phyloP scores from a whole-genome alignment of 2,888 invertebrate genomes.

The Caenorhabditis becei region DNA sequence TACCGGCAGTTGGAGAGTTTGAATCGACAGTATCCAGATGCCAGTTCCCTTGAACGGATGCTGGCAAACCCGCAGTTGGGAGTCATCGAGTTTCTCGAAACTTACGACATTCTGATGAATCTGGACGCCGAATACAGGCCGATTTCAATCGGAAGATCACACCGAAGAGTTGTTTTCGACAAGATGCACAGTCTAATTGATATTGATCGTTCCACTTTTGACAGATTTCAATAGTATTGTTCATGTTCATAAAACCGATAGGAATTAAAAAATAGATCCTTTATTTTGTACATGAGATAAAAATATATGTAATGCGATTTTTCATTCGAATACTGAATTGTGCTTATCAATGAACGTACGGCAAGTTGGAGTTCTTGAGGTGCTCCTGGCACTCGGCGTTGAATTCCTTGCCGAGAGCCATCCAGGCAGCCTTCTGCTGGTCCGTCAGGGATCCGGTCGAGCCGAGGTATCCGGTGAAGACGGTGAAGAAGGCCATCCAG shows the following conservation, averaged over 20 bases:
- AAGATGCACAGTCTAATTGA: slow-evolving; percentile 21
- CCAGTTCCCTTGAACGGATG: slow-evolving; percentile 37
- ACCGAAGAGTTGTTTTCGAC: slow-evolving; percentile 21
- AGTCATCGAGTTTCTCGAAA: slow-evolving; percentile 28
- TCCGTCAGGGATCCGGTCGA: slow-evolving; percentile 69
- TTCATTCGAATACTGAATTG: not conserved
- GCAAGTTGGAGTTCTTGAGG: slow-evolving; percentile 66
- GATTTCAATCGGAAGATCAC: slow-evolving; percentile 17
- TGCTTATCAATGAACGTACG: slow-evolving; percentile 45
- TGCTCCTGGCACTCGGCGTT: slow-evolving; percentile 71
- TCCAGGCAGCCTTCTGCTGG: slow-evolving; percentile 76
- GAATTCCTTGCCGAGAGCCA: slow-evolving; percentile 73
- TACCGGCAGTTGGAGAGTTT: slow-evolving; percentile 21
- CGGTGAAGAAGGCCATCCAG: slow-evolving; percentile 79
- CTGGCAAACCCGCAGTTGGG: slow-evolving; percentile 26
- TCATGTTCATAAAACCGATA: not conserved
- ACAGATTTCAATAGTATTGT: not conserved
- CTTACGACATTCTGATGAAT: slow-evolving; percentile 16
- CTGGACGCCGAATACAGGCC: slow-evolving; percentile 21
- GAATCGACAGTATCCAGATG: slow-evolving; percentile 10
- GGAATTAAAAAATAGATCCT: no score
- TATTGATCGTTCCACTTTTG: not conserved
- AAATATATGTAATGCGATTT: not conserved
- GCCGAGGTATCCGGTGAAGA: slow-evolving; percentile 75
- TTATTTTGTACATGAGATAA: slow-evolving; percentile 23